A percentile compares a stretch with the other conserved stretches of the same genome.
These are phyloP conservation scores for Aythya baeri DNA, from an alignment of 2,113 vertebrate genomes.

Conservation along the genomic window DNA sequence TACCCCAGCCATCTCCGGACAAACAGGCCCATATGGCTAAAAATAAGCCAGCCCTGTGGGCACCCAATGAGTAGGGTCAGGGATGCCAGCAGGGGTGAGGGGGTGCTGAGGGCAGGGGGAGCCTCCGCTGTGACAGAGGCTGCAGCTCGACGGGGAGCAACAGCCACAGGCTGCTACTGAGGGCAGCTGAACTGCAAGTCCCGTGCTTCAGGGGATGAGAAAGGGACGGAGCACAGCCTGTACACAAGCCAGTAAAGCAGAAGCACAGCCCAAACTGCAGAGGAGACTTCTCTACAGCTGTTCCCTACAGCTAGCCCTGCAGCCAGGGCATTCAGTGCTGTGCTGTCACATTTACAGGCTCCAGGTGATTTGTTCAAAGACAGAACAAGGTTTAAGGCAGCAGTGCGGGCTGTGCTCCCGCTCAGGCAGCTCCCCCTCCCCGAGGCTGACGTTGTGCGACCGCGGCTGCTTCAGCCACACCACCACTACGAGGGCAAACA, in stretches of 20 bases:
- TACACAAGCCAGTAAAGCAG: not conserved
- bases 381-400: rapidly evolving
- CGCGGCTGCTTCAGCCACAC: not conserved
- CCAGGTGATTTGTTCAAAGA: not conserved
- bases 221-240: not conserved
- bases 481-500: not conserved
- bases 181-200: not conserved
- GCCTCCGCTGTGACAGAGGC: not conserved
- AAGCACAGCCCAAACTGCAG: not conserved
- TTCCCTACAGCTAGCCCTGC: not conserved
- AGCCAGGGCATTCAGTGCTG: not conserved
- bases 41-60: not conserved
- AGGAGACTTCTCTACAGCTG: not conserved
- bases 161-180: not conserved
- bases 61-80: not conserved
- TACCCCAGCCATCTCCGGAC: not conserved
- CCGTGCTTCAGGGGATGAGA: rapidly evolving
- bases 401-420: not conserved
- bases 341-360: not conserved
- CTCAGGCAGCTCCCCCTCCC: not conserved
- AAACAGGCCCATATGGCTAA: not conserved
- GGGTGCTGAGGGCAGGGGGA: not conserved
- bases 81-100: not conserved
- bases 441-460: not conserved
- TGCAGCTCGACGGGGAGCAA: not conserved